Percentiles rank a stretch among this genome's conserved stretches.
Conservation (phyloP, 2,888 invertebrate genomes). For the Dolichopus griseipennis region DNA sequence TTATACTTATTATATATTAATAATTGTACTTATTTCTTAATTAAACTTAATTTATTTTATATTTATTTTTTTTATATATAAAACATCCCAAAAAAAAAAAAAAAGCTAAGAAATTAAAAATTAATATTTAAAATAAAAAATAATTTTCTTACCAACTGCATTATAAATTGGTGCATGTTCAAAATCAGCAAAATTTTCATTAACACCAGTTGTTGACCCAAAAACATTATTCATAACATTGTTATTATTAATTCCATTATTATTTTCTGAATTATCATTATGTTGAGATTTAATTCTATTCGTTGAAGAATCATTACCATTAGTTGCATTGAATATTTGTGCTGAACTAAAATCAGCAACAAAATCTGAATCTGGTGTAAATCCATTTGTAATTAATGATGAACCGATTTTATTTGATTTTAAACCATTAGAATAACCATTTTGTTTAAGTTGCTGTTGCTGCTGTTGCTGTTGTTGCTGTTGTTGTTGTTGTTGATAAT, state of each 20-base stretch:
- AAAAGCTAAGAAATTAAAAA: too few species aligned
- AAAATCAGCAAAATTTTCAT: conserved; percentile 59
- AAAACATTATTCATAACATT: conserved; percentile 24
- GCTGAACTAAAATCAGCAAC: conserved; percentile 65
- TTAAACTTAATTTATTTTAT: too few species aligned
- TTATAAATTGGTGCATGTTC: conserved; percentile 63
- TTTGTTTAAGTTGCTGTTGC: conserved; percentile 16
- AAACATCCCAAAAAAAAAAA: too few species aligned
- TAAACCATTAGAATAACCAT: conserved; percentile 22
- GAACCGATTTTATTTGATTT: conserved; percentile 17
- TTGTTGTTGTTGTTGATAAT: conserved; percentile 2
- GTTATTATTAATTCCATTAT: conserved; percentile 28
- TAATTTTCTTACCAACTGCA: conserved; percentile 40
- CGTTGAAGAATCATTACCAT: conserved; percentile 25
- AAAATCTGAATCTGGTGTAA: conserved; percentile 47
- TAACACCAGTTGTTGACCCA: conserved; percentile 26
- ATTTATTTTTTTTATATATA: too few species aligned
- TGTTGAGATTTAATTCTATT: background rate
- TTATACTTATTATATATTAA: background rate
- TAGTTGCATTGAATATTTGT: conserved; percentile 57
- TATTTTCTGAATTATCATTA: conserved; percentile 29
- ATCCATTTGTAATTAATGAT: conserved; percentile 35
- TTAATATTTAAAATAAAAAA: too few species aligned
- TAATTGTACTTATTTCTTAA: background rate
- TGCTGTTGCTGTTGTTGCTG: conserved; percentile 13